A percentile compares a stretch with the other conserved stretches of the same genome.
Evolutionary conservation across 2,797 vertebrate genomes (phyloP).

Genomic region (Manis crassicaudata): DNA sequence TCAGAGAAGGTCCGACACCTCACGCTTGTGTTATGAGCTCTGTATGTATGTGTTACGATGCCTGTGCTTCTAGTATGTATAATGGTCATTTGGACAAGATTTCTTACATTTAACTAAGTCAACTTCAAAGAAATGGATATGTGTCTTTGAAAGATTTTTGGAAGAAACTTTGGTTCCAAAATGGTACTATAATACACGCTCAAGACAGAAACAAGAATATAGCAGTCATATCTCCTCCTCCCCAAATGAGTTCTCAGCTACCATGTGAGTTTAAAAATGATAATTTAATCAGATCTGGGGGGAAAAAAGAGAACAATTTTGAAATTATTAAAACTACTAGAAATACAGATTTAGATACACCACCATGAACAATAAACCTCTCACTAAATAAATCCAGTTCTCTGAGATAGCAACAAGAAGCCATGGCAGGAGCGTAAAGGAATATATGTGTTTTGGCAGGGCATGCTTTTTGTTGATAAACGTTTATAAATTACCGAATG

Average conservation of each 20-base stretch:
- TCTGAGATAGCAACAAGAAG: neutral
- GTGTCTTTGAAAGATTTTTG: neutral
- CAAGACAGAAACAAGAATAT: neutral
- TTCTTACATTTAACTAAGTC: neutral
- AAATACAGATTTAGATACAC: neutral
- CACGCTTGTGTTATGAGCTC: neutral
- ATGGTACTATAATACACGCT: neutral
- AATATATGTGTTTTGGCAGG: neutral
- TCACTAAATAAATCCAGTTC: neutral
- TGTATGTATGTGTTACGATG: neutral
- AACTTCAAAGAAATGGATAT: neutral
- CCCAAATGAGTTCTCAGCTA: neutral
- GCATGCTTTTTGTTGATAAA: neutral
- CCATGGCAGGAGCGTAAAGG: neutral
- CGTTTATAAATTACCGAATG: neutral
- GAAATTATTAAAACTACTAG: neutral
- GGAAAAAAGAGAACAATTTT: neutral
- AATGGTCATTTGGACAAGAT: neutral
- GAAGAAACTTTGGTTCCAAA: neutral
- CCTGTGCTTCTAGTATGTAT: neutral
- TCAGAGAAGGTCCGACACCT: accelerated
- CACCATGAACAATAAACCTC: neutral
- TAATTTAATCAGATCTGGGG: neutral
- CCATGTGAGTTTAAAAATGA: neutral
- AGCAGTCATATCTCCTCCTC: neutral